Base-by-base conservation (phyloP, 2,888 invertebrate species). In the Diadromus collaris region DNA sequence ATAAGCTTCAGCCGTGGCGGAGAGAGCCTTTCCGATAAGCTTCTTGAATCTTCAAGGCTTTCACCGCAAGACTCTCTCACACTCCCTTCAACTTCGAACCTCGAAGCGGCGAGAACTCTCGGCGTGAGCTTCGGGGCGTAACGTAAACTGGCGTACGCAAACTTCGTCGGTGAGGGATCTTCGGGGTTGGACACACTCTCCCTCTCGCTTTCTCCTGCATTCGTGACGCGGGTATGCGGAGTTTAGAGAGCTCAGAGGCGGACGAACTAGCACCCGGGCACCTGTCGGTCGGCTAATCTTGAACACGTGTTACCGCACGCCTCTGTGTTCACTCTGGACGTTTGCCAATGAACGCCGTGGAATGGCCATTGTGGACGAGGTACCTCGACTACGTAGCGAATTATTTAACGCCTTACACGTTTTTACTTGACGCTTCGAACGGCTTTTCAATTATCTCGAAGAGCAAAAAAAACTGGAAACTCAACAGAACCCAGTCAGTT, bases 281-380 rank as follows among this genome's bases (percentile, higher is more conserved):
- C 89, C 90, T 89, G 90, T 89, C 90, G 87, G 83, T 83, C 84
- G 85, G 88, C 88, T 90, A 89, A 90, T 89, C 89, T 89, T 86
- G 88, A 86, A 90, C 90, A 89, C 88, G 88, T 90, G 90, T 89
- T 89, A 87, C 88, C 86, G 60, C 72, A 73, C 72, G 72, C 76
- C 86, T 87, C 85, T 87, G 86, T 84, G 81, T 77, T 85, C 72
- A 83, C 85, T 88, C 73, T 77, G 79, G 79, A 69, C 13, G 61
- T 6, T 7, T 63, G 76, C 79, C 79, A 80, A 76, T 76, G 67
- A 74, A 29, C 56, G 19, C 10, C 51, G 60, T 34, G 76, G 64
- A 63, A 65, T 34, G 61, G 41, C 46, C 70, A 70, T 71, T 74
- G 78, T 78, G 46, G 78, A 69, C 29, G 44, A 56, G 65, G 60